Base-by-base conservation (phyloP, 92 coral and sea anemone genomes). In the Zoanthus sansibaricus region DNA sequence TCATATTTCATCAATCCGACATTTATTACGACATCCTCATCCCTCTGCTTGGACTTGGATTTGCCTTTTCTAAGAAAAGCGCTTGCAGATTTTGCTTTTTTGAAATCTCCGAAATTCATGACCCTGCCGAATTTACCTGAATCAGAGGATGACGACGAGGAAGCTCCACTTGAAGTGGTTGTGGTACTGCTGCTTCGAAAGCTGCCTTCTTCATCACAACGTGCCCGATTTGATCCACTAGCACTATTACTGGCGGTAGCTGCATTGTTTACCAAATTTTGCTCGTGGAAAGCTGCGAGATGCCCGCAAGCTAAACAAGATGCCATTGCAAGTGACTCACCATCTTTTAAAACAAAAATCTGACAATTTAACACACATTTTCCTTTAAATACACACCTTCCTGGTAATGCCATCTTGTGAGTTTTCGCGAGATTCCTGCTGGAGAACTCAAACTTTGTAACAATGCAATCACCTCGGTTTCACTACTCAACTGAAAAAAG, bases 251-350 rank as follows among this genome's bases (percentile, higher is more conserved):
- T 15, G 17, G 64, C 64, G n/a, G 16, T 56, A 2, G n/a, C 64
- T 56, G 64, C 16, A 11, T 56, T 56, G 64, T 15, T 56, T 56
- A 15, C n/a, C 62, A 56, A 15, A 56, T 67, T 80, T 33, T 80
- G 86, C 48, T 80, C 86, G 72, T 80, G 86, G n/a, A 80, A 80
- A n/a, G 75, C 86, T 9, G 71, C 71, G 21, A 80, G 37, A 62
- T 80, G 86, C 16, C 72, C 72, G 61, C 86, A 80, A 20, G 72
- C 86, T 31, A 80, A 10, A 47, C 86, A 61, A 67, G 86, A 15
- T 13, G 75, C 21, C 73, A 33, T 54, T 8, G 84, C 31, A 8
- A 51, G 16, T 58, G 72, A 44, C 67, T 54, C 86, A 33, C 46
- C 33, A n/a, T 54, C 86, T 33, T 54, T 59, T 58, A 52, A 42